Evolutionary conservation across 2,113 vertebrate genomes (phyloP).

Genomic region (Mohoua ochrocephala): DNA sequence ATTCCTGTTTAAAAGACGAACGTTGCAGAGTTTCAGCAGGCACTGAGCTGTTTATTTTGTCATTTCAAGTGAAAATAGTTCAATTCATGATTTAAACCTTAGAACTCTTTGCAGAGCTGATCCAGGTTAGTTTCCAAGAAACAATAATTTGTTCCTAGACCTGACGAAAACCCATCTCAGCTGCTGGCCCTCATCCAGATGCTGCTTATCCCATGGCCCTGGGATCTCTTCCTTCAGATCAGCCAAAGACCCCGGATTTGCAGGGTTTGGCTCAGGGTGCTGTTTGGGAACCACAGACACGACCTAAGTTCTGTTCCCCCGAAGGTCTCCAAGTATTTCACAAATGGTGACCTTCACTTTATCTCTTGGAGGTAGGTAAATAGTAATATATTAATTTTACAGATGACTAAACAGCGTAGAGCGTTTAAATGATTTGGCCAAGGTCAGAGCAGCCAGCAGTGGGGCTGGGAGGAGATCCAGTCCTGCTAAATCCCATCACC

Average conservation of each 20-base stretch:
- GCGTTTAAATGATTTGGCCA: conserved; percentile 20
- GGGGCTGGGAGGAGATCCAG: neutral
- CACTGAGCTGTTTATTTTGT: neutral
- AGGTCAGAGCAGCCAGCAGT: neutral
- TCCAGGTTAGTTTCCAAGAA: neutral
- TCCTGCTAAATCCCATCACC: neutral
- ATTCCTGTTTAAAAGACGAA: neutral
- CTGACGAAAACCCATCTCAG: neutral
- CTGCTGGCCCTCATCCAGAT: neutral
- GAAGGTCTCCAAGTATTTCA: neutral
- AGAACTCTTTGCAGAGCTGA: neutral
- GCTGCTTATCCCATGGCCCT: neutral
- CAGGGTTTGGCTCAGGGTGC: neutral
- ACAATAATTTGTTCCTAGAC: neutral
- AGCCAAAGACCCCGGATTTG: rapidly evolving
- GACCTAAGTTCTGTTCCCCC: rapidly evolving
- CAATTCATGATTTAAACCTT: neutral
- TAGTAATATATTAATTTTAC: conserved; percentile 44
- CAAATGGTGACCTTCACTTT: neutral
- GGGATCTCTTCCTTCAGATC: neutral
- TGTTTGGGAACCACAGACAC: neutral
- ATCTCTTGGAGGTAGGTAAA: conserved; percentile 10
- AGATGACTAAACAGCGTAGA: conserved; percentile 11
- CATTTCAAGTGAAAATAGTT: neutral
- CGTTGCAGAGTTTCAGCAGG: rapidly evolving